phyloP scores from a whole-genome alignment of 1,140 invertebrate genomes.

The Drosophila persimilis region DNA sequence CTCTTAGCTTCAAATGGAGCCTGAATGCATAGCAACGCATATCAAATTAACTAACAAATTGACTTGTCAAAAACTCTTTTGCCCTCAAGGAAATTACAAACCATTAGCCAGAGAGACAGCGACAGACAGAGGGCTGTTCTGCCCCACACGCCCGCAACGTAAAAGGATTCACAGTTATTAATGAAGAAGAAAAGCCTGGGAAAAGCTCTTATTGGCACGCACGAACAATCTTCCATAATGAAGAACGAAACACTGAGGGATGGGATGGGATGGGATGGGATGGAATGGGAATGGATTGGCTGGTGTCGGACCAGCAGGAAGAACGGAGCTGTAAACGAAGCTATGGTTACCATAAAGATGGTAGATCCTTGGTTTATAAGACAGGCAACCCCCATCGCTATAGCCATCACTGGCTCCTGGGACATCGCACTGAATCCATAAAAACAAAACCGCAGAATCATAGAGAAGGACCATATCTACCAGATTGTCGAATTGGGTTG shows the following conservation, averaged over 20 bases:
- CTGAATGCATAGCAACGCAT: constrained; percentile 51
- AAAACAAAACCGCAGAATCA: no score
- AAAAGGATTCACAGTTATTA: constrained; percentile 71
- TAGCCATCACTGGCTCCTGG: no score
- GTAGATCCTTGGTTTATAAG: no score
- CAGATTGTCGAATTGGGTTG: no score
- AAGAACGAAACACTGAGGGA: constrained; percentile 3
- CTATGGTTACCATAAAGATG: no score
- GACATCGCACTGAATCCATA: no score
- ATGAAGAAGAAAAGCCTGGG: constrained; percentile 55
- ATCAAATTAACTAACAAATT: constrained; percentile 79
- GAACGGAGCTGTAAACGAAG: background rate
- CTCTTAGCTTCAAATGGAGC: background rate
- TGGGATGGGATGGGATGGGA: no score
- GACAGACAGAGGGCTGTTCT: constrained; percentile 8
- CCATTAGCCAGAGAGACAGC: constrained; percentile 32
- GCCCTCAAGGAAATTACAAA: constrained; percentile 31
- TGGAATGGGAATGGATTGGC: no score
- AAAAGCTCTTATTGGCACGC: constrained; percentile 30
- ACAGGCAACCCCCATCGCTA: no score
- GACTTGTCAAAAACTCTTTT: constrained; percentile 68
- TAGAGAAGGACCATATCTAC: no score
- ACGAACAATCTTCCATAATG: constrained; percentile 47
- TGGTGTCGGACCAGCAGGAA: background rate
- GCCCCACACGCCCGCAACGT: constrained; percentile 13